A percentile compares a stretch with the other conserved stretches of the same genome.
These are phyloP conservation scores for Platichthys flesus DNA, from an alignment of 2,113 vertebrate genomes.

Conservation along the genomic window DNA sequence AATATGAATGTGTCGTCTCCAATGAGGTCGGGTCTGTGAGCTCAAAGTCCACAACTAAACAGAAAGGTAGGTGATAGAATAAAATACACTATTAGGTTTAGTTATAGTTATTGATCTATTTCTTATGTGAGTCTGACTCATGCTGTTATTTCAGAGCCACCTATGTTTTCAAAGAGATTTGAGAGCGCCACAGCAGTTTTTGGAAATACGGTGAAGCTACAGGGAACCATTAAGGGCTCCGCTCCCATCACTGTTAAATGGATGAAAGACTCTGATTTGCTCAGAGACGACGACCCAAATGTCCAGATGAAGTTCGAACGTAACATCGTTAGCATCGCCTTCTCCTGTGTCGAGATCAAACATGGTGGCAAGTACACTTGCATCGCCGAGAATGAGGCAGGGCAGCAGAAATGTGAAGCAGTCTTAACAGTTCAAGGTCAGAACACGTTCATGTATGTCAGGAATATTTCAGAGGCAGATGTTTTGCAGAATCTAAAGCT, in stretches of 20 bases:
- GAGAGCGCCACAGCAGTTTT: slow-evolving; percentile 90
- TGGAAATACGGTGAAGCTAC: slow-evolving; percentile 87
- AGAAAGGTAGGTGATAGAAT: slow-evolving; percentile 90
- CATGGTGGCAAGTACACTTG: slow-evolving; percentile 91
- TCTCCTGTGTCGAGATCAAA: slow-evolving; percentile 85
- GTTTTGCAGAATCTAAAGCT: slow-evolving; percentile 11
- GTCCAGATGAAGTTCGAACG: slow-evolving; percentile 89
- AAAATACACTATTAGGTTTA: fast-evolving
- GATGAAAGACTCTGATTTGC: slow-evolving; percentile 92
- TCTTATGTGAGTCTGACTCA: not conserved
- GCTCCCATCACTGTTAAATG: slow-evolving; percentile 89
- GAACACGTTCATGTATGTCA: slow-evolving; percentile 53
- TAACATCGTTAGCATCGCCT: slow-evolving; percentile 85
- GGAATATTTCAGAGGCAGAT: not conserved
- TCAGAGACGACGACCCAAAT: slow-evolving; percentile 89
- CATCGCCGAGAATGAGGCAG: slow-evolving; percentile 92
- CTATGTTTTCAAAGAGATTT: slow-evolving; percentile 92
- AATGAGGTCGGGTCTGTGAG: slow-evolving; percentile 91
- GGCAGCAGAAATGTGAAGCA: slow-evolving; percentile 93
- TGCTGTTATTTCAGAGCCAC: slow-evolving; percentile 85
- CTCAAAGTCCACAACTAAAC: slow-evolving; percentile 84
- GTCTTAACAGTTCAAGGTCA: slow-evolving; percentile 92
- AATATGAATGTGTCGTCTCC: slow-evolving; percentile 91
- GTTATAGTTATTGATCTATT: not conserved
- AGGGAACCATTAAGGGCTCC: slow-evolving; percentile 91